Base-by-base conservation (phyloP, 2,888 invertebrate species). In the Dynastes maya region DNA sequence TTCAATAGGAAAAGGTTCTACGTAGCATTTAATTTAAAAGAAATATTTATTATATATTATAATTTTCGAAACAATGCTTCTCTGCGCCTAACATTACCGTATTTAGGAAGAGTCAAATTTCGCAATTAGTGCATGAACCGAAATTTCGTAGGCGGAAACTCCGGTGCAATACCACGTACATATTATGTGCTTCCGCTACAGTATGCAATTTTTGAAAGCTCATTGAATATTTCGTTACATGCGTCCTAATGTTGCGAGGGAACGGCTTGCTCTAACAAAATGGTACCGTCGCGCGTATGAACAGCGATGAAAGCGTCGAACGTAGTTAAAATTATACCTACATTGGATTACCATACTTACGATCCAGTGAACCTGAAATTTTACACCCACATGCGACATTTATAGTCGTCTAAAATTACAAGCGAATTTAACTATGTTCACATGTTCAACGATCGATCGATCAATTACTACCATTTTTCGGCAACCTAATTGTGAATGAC, bases 131-230 rank as follows among this genome's bases (percentile, higher is more conserved):
- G 45, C 11, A 2, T 45, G 11, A 45, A 45, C 45, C 45, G 45
- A 8, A 45, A 45, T 45, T 45, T 8, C 45, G 45, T 0, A 45
- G 8, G 9, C 45, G 45, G 45, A 45, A 45, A 8, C 45, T 11
- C 1, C 11, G 11, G 8, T 45, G 45, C 45, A 45, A 45, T 8
- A 45, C 11, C 45, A 45, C 45, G 1, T 45, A 11, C 13, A 16
- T n/a, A 55, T 16, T 55, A 3, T 22, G 55, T 16, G 22, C 55
- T 55, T 55, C 45, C 45, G 45, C 45, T 55, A 55, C 55, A 13
- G n/a, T 55, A 55, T 55, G 22, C 55, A 55, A 55, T 55, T n/a
- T 55, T 55, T 55, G 55, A 55, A n/a, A 55, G 8, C 45, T 8
- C 8, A 45, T 45, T 45, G 45, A 45, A 55, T 55, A 55, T 55